Evolutionary conservation across 23 tunicate genomes (phyloP).

Genomic region (Trididemnum nubilum): DNA sequence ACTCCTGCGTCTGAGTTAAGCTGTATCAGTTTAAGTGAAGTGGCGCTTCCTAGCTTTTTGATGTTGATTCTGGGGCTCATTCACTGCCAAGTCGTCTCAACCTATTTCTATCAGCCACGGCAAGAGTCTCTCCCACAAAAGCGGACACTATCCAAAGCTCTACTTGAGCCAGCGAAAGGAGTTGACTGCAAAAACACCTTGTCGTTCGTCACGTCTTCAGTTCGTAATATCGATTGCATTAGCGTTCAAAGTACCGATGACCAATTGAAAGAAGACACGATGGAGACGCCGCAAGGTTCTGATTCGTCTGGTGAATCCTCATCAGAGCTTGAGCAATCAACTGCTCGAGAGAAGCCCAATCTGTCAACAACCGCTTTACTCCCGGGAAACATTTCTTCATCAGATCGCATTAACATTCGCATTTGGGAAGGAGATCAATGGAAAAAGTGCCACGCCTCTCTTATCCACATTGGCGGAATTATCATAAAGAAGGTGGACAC

Average conservation of each 20-base stretch:
- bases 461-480: slow-evolving; percentile 81
- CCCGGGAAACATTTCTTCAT: slow-evolving; percentile 41
- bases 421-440: slow-evolving; percentile 75
- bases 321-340: too few relatives aligned
- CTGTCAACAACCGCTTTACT: slow-evolving; percentile 64
- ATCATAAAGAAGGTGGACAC: slow-evolving; percentile 55
- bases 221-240: neutral
- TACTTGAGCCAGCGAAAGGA: slow-evolving; percentile 67
- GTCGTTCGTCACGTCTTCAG: slow-evolving; percentile 34
- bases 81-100: slow-evolving; percentile 89
- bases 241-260: neutral
- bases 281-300: neutral
- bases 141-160: slow-evolving; percentile 62
- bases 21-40: slow-evolving; percentile 40
- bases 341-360: neutral
- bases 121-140: neutral
- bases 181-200: slow-evolving; percentile 29
- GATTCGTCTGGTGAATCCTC: neutral
- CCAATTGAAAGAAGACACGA: neutral
- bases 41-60: slow-evolving; percentile 51
- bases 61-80: slow-evolving; percentile 58
- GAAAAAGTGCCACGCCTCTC: slow-evolving; percentile 66
- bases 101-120: slow-evolving; percentile 32
- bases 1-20: neutral
- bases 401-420: slow-evolving; percentile 60